These are phyloP conservation scores for Laodelphax striatellus DNA, from an alignment of 1,140 invertebrate genomes.

Conservation along the genomic window DNA sequence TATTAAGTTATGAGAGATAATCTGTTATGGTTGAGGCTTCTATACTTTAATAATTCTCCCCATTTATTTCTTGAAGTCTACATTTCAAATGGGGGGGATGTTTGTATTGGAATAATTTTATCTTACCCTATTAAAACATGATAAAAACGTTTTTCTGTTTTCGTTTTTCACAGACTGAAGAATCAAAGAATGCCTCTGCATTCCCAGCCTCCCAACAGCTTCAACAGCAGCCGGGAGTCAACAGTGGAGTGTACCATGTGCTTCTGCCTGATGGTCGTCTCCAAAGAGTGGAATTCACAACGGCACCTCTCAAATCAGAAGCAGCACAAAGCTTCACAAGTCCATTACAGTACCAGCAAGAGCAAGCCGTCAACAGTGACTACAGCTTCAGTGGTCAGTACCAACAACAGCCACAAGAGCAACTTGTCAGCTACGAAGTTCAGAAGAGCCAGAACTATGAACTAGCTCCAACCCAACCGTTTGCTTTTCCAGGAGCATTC, in stretches of 20 bases:
- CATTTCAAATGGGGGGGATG: too few species aligned
- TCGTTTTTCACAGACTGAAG: background rate
- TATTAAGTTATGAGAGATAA: too few species aligned
- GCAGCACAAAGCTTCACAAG: background rate
- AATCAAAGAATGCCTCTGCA: background rate
- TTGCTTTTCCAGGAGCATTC: background rate
- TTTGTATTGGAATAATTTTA: too few species aligned
- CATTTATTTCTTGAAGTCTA: too few species aligned
- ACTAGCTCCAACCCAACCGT: background rate
- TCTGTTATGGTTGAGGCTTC: too few species aligned
- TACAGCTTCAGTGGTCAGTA: background rate
- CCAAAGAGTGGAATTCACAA: constrained; percentile 40
- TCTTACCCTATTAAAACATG: too few species aligned
- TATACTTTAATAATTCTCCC: too few species aligned
- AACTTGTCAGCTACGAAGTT: background rate
- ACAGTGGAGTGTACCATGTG: constrained; percentile 53
- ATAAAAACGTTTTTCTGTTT: too few species aligned
- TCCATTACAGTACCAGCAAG: background rate
- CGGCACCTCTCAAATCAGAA: constrained; percentile 9
- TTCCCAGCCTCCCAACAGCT: background rate
- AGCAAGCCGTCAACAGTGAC: background rate
- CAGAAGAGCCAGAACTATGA: too few species aligned
- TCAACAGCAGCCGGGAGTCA: constrained; percentile 21
- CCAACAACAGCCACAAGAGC: constrained; percentile 2
- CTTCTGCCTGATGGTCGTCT: constrained; percentile 62